Percentiles rank a stretch among this genome's conserved stretches.
These are phyloP conservation scores for Rhaphigaster nebulosa DNA, from an alignment of 2,888 invertebrate species.

Conservation along the genomic window DNA sequence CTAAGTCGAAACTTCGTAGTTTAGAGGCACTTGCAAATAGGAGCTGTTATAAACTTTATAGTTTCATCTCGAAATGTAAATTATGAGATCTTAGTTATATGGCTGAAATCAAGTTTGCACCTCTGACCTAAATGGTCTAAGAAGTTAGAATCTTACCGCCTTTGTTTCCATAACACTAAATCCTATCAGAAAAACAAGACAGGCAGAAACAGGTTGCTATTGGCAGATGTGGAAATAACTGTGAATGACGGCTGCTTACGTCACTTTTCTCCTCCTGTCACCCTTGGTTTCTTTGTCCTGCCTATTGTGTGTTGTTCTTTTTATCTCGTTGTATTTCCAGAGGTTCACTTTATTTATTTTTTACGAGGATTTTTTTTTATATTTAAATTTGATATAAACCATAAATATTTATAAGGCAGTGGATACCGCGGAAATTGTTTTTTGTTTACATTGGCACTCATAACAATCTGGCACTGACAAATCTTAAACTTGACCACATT, in stretches of 20 bases:
- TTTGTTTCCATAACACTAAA: neutral
- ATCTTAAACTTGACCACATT: no score
- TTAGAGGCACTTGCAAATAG: no score
- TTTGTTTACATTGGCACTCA: no score
- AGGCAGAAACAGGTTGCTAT: neutral
- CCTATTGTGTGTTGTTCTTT: neutral
- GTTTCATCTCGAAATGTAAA: no score
- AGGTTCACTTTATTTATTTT: neutral
- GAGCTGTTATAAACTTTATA: no score
- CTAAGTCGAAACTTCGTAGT: no score
- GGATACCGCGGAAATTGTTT: no score
- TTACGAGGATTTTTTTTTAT: neutral
- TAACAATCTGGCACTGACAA: no score
- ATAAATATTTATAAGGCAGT: no score
- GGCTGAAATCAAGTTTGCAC: neutral
- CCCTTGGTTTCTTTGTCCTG: neutral
- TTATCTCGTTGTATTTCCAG: neutral
- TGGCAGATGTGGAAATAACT: conserved; percentile 40
- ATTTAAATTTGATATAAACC: neutral
- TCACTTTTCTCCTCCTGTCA: neutral
- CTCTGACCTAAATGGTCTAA: neutral
- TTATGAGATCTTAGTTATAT: neutral
- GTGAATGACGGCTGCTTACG: conserved; percentile 43
- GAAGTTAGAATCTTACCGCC: neutral
- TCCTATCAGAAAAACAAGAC: neutral